Base-by-base conservation (phyloP, 1,140 invertebrate species). In the Drosophila arizonae region DNA sequence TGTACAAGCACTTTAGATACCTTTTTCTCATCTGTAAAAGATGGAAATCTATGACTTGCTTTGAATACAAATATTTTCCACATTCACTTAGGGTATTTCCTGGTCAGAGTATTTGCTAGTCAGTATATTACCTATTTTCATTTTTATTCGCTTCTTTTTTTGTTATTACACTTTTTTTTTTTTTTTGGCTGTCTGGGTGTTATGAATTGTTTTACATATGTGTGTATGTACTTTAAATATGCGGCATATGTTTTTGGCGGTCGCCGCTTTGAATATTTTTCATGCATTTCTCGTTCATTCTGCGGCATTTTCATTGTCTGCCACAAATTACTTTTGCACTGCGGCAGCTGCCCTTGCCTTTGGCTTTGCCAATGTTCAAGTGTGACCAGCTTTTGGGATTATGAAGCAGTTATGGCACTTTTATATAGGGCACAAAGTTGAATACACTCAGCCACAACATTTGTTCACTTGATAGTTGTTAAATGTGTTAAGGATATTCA, bases 201-300 rank as follows among this genome's bases (percentile, higher is more conserved):
- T 72, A 65, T 68, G 61, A 66, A 70, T 56, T 84, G 76, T 72
- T 72, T 72, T 79, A 72, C 45, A 72, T 84, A 72, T 46, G 33
- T 33, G 36, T 36, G 33, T 36, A 45, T 45, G 43, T 60, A 72
- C 77, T 69, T 72, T 71, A 74, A 63, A 78, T 61, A 72, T 79
- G 43, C 61, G 56, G 46, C 77, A 84, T 69, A 71, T 70, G 68
- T 55, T 68, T 64, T 77, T 67, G 60, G 72, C 67, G 66, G 58
- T 64, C 46, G 57, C 9, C 45, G 65, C 51, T 74, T 74, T 70
- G 72, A 63, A 74, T 62, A 74, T 74, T 74, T 39, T 73, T 56
- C 57, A 69, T 69, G 45, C 26, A 43, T 50, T 62, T 54, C 41
- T 51, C 26, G 26, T 56, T n/a, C 58, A 56, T 56, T 69, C 28